These are phyloP conservation scores for Venustoraphidia nigricollis DNA, from an alignment of 2,888 invertebrate species.

Conservation along the genomic window DNA sequence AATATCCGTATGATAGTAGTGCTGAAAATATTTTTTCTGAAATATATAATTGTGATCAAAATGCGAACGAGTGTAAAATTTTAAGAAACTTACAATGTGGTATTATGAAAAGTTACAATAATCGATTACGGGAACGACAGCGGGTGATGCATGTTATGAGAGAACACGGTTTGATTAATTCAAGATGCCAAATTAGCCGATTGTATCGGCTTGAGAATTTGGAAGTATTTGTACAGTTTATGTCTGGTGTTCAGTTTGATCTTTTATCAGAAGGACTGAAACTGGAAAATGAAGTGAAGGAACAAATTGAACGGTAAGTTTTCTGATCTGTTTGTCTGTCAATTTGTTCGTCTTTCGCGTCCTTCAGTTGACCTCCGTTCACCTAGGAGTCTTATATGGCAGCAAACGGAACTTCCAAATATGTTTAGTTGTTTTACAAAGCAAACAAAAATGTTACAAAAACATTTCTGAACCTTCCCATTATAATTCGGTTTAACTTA, in stretches of 20 bases:
- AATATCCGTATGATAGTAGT: constrained; percentile 65
- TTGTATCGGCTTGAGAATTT: constrained; percentile 34
- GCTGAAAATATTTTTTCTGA: constrained; percentile 52
- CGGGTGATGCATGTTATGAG: constrained; percentile 58
- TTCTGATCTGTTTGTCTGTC: no score
- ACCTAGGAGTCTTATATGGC: no score
- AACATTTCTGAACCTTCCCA: no score
- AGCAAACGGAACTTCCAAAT: no score
- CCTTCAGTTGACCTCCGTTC: no score
- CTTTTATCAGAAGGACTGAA: constrained; percentile 61
- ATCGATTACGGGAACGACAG: constrained; percentile 55
- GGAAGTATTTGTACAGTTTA: constrained; percentile 59
- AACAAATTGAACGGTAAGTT: constrained; percentile 21
- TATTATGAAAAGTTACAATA: constrained; percentile 58
- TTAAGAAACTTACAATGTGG: constrained; percentile 51
- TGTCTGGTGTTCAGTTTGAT: constrained; percentile 57
- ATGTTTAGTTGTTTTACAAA: no score
- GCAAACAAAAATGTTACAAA: no score
- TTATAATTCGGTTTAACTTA: no score
- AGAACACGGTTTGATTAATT: constrained; percentile 63
- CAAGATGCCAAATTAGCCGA: constrained; percentile 37
- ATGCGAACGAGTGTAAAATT: constrained; percentile 24
- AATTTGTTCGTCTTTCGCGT: no score
- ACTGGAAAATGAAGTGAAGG: constrained; percentile 50
- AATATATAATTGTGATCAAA: constrained; percentile 26